Evolutionary conservation across 64 coral and sea anemone genomes (phyloP), one percentile per base, ranked within the genome.

Genomic region (Porites australiensis): DNA sequence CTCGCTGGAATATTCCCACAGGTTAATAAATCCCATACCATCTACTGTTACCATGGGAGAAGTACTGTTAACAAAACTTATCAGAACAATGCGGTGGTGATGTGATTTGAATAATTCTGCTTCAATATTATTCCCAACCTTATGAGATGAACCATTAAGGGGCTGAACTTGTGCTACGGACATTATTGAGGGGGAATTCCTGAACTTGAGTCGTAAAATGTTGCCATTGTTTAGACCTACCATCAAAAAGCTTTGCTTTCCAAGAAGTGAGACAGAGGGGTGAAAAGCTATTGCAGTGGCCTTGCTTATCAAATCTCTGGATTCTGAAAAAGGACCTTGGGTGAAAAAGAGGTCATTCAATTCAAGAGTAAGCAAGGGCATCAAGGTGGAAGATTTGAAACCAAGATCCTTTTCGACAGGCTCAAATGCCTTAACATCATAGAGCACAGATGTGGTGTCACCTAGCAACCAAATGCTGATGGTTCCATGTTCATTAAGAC

Each of bases 51-150:
- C 52, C 93, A 98, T 95, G 21, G 89, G 77, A 9, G 79, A 67
- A 53, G 89, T 60, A 63, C 92, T 98, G 58, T 89, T 79, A 20
- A 95, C 79, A 89, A 98, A 98, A 46, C 83, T 67, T 62, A 98
- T 95, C 49, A 90, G 89, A 21, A 91, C 68, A 71, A 98, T 81
- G 68, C 51, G 15, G 67, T 98, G 86, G 37, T 89, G 51, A 64
- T 98, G 96, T 63, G 51, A 89, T 95, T 95, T 91, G 74, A 98
- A 98, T 2, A 98, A 84, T 83, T 95, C 96, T 49, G 93, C 96
- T 21, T 95, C 68, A 44, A 95, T 92, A 23, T 74, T 86, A 72
- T 84, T n/a, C 15, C 89, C 86, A 89, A 98, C 64, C 67, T 91
- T 94, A 58, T 50, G 87, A 58, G 78, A 44, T 51, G 27, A 78